Evolutionary conservation across 2,797 vertebrate genomes (phyloP).

Genomic region (Podarcis lilfordi): DNA sequence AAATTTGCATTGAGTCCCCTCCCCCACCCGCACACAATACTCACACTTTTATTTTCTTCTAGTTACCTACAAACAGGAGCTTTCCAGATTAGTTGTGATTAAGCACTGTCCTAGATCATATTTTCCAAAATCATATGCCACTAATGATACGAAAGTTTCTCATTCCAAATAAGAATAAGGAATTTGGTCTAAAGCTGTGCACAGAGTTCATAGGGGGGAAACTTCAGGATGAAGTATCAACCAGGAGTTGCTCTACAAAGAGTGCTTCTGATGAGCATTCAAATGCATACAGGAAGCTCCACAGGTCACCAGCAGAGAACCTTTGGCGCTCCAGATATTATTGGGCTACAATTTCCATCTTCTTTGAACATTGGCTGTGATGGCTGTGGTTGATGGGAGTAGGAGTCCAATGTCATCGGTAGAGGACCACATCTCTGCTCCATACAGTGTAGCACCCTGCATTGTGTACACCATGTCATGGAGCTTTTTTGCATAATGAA

Average conservation of each 20-base stretch:
- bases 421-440: not conserved
- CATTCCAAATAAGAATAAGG: constrained; percentile 16
- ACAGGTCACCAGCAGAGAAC: too few species aligned
- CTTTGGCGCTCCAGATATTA: too few species aligned
- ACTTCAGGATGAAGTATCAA: constrained; percentile 25
- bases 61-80: not conserved
- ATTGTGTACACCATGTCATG: not conserved
- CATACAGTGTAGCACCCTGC: not conserved
- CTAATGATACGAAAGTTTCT: not conserved
- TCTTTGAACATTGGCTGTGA: too few species aligned
- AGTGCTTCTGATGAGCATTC: not conserved
- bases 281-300: not conserved
- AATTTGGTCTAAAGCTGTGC: constrained; percentile 1
- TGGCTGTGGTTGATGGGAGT: too few species aligned
- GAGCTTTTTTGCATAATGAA: not conserved
- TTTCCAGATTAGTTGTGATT: not conserved
- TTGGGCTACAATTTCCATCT: too few species aligned
- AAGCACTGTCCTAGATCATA: not conserved
- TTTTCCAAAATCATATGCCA: not conserved
- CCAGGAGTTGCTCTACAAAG: not conserved
- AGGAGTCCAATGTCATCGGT: too few species aligned
- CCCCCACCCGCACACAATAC: not conserved
- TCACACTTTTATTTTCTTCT: not conserved
- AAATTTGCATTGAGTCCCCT: not conserved
- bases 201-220: constrained; percentile 29